phyloP scores from a whole-genome alignment of 1,140 invertebrate species.

The Holotrichia oblita region DNA sequence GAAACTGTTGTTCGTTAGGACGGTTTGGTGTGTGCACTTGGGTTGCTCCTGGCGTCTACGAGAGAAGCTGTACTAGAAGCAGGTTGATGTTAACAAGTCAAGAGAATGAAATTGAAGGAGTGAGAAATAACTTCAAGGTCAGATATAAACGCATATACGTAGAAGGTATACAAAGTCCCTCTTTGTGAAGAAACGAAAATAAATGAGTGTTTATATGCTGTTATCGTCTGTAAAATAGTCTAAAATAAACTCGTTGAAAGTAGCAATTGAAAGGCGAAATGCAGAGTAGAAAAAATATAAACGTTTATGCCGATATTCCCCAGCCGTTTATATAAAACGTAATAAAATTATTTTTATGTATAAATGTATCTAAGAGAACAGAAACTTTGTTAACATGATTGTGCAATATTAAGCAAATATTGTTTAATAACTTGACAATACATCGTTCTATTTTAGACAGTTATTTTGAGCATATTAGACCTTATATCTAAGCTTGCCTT shows the following conservation, averaged over 20 bases:
- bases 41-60: constrained; percentile 1
- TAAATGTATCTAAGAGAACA: no score
- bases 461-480: no score
- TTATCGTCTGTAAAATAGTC: background rate
- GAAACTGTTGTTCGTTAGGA: background rate
- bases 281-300: background rate
- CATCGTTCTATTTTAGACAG: no score
- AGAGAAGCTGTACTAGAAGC: constrained; percentile 5
- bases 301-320: background rate
- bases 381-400: no score
- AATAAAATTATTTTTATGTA: no score
- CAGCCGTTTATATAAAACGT: no score
- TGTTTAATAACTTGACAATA: no score
- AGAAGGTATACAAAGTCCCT: background rate
- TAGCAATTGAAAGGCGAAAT: no score
- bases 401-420: no score
- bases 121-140: constrained; percentile 12
- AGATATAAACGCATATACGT: background rate
- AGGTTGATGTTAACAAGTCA: constrained; percentile 12
- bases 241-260: background rate
- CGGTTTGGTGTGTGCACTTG: background rate
- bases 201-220: background rate
- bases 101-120: constrained; percentile 12
- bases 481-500: no score
- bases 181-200: background rate